A percentile compares a stretch with the other conserved stretches of the same genome.
These are phyloP conservation scores for Microtus oregoni DNA, from an alignment of 2,113 vertebrate species.

Conservation along the genomic window DNA sequence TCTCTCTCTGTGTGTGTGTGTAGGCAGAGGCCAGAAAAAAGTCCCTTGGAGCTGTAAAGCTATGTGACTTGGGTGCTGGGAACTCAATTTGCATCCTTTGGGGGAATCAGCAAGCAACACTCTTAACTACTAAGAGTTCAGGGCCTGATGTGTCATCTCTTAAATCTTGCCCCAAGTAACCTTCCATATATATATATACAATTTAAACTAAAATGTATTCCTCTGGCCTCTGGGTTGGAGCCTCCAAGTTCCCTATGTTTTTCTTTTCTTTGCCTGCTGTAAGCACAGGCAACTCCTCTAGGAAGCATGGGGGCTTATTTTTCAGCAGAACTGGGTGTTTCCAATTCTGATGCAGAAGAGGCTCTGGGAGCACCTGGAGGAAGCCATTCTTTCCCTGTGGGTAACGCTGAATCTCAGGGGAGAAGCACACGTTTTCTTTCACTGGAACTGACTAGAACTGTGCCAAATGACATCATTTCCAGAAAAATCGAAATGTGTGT, in stretches of 20 bases:
- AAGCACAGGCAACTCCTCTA: background rate
- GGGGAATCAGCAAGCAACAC: background rate
- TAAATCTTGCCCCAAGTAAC: background rate
- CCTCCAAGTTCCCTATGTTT: background rate
- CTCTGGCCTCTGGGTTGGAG: background rate
- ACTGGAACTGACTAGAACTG: background rate
- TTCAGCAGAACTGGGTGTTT: background rate
- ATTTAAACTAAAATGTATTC: background rate
- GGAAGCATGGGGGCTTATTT: background rate
- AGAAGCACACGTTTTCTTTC: background rate
- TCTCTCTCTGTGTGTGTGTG: background rate
- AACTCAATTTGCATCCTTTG: background rate
- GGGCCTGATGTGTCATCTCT: background rate
- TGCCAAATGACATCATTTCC: constrained; percentile 10
- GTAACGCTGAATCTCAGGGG: background rate
- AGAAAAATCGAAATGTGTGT: background rate
- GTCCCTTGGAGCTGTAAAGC: background rate
- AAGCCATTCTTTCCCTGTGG: background rate
- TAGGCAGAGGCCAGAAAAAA: background rate
- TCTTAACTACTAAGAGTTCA: background rate
- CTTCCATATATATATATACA: background rate
- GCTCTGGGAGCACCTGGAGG: background rate
- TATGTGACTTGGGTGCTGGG: background rate
- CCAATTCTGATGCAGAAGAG: background rate
- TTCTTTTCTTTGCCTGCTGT: background rate